Conservation (phyloP, 2,888 invertebrate genomes). For the Dorcus parallelipipedus region DNA sequence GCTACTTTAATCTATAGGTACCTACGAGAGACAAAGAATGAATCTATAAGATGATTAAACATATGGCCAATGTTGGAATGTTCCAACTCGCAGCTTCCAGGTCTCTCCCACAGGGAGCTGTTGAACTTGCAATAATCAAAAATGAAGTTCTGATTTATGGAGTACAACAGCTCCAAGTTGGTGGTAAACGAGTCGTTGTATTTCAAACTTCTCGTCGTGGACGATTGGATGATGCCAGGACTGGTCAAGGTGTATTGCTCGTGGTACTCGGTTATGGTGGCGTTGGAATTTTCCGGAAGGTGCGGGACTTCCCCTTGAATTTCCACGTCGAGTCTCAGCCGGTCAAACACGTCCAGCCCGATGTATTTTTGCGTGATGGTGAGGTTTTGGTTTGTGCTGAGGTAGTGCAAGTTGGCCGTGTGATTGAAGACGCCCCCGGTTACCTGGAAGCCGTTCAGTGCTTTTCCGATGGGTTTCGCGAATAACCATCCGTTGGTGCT, state of each 20-base stretch:
- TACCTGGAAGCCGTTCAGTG: conserved; percentile 85
- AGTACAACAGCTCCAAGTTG: conserved; percentile 58
- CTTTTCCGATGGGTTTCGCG: conserved; percentile 71
- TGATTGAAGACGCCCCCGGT: conserved; percentile 89
- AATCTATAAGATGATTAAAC: too few species aligned
- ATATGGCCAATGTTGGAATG: too few species aligned
- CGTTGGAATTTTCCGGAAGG: conserved; percentile 59
- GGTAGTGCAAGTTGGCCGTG: conserved; percentile 74
- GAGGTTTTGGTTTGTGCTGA: conserved; percentile 70
- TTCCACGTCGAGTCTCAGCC: conserved; percentile 73
- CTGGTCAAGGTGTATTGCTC: conserved; percentile 76
- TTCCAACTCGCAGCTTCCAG: conserved; percentile 66
- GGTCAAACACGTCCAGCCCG: conserved; percentile 89
- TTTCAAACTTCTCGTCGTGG: conserved; percentile 53
- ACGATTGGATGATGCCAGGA: conserved; percentile 60
- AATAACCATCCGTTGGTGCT: conserved; percentile 92
- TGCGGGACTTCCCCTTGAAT: conserved; percentile 79
- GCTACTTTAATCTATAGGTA: too few species aligned
- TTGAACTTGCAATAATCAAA: conserved; percentile 63
- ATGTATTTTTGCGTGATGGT: conserved; percentile 74
- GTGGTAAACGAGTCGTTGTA: conserved; percentile 44
- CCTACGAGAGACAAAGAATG: too few species aligned
- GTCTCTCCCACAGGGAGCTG: conserved; percentile 53
- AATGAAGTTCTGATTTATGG: conserved; percentile 71
- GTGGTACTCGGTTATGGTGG: conserved; percentile 76